Evolutionary conservation across 2,888 invertebrate genomes (phyloP).

Genomic region (Nymphalis c-album): DNA sequence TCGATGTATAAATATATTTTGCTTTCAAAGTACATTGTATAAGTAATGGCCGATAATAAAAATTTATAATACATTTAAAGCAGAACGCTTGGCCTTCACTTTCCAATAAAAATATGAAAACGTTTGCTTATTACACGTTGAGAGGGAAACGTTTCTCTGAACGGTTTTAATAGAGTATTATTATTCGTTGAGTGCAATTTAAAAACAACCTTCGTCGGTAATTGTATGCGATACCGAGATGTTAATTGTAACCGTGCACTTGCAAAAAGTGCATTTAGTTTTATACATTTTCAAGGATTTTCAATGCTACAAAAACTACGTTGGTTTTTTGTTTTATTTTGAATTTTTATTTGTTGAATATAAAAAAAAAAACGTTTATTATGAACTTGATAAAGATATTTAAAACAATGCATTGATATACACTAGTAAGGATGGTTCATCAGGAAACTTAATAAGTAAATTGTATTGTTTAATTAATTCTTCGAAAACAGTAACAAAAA

Average conservation of each 20-base stretch:
- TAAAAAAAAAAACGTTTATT: too few relatives aligned
- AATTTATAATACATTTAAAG: background rate
- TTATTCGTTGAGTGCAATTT: conserved; percentile 33
- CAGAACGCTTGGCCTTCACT: conserved; percentile 21
- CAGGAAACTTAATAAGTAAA: too few relatives aligned
- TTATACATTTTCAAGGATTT: conserved; percentile 18
- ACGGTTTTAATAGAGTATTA: conserved; percentile 30
- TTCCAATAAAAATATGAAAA: conserved; percentile 25
- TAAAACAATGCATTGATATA: too few relatives aligned
- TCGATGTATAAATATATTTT: too few relatives aligned
- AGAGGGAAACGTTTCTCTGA: conserved; percentile 30
- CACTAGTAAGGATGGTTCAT: too few relatives aligned
- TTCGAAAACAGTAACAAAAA: background rate
- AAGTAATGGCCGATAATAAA: background rate
- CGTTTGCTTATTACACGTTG: conserved; percentile 10
- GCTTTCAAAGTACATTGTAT: background rate
- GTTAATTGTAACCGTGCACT: conserved; percentile 4
- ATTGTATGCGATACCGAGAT: conserved; percentile 31
- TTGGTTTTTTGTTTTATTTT: background rate
- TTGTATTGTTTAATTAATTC: too few relatives aligned
- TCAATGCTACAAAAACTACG: conserved; percentile 1
- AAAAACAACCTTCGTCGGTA: conserved; percentile 34
- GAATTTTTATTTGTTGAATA: background rate
- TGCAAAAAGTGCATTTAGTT: background rate
- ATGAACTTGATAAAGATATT: too few relatives aligned